Conservation (phyloP, 1,140 invertebrate genomes). For the Drosophila bocqueti region DNA sequence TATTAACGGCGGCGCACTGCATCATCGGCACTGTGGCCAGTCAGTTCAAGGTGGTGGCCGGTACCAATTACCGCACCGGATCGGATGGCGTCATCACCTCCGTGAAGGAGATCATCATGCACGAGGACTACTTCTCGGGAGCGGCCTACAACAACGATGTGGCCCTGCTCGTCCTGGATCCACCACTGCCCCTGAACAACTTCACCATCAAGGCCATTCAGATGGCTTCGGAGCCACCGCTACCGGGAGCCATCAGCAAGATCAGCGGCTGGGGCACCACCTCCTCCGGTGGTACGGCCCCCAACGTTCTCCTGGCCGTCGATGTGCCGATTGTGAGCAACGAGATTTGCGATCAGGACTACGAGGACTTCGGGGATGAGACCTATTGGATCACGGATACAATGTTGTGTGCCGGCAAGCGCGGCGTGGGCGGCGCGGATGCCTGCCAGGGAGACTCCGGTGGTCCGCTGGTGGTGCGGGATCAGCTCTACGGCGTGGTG, state of each 20-base stretch:
- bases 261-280: constrained; percentile 85
- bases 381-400: constrained; percentile 79
- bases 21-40: constrained; percentile 61
- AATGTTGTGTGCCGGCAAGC: constrained; percentile 87
- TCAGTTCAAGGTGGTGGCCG: constrained; percentile 70
- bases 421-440: constrained; percentile 85
- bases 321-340: constrained; percentile 71
- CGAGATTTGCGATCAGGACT: constrained; percentile 58
- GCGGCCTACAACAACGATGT: constrained; percentile 72
- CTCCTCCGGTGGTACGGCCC: constrained; percentile 34
- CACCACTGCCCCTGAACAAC: constrained; percentile 73
- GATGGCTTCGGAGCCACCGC: constrained; percentile 57
- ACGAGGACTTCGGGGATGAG: constrained; percentile 21
- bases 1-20: constrained; percentile 82
- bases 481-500: constrained; percentile 87
- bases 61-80: constrained; percentile 53
- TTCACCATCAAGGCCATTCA: constrained; percentile 65
- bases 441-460: constrained; percentile 86
- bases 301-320: constrained; percentile 64
- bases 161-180: constrained; percentile 61
- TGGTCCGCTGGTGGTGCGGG: constrained; percentile 79
- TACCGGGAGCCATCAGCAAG: constrained; percentile 54
- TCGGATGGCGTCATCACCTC: constrained; percentile 66
- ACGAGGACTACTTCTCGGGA: constrained; percentile 67
- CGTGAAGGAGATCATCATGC: constrained; percentile 74